Percentiles rank a stretch among this genome's conserved stretches.
These are phyloP conservation scores for Raja brachyura DNA, from an alignment of 2,113 vertebrate species.

Conservation along the genomic window DNA sequence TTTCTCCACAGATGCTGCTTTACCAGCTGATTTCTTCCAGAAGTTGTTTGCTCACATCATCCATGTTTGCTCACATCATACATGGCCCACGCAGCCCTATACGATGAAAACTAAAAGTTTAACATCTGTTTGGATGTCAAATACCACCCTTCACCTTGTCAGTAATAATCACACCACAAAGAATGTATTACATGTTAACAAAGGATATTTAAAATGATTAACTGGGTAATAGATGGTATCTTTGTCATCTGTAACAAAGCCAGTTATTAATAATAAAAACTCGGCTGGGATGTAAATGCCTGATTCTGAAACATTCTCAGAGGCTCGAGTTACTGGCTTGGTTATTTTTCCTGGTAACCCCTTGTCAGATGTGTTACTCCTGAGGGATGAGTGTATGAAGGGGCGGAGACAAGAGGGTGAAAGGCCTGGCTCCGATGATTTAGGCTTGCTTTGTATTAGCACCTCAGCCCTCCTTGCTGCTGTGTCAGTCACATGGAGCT, in stretches of 20 bases:
- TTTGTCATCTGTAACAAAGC: constrained; percentile 10
- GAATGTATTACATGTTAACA: background rate
- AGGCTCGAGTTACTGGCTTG: background rate
- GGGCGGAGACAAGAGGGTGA: background rate
- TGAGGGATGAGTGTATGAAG: constrained; percentile 14
- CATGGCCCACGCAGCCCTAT: background rate
- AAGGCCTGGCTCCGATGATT: background rate
- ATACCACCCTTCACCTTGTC: constrained; percentile 11
- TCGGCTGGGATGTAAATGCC: background rate
- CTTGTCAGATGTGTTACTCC: background rate
- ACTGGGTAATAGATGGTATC: background rate
- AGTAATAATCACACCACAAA: background rate
- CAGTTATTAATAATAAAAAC: constrained; percentile 13
- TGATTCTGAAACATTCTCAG: constrained; percentile 14
- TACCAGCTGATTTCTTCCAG: too few species aligned
- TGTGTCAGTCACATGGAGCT: background rate
- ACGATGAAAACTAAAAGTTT: background rate
- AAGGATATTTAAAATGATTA: constrained; percentile 3
- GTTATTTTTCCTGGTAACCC: background rate
- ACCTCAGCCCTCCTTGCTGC: background rate
- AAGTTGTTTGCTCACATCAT: too few species aligned
- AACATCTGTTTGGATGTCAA: background rate
- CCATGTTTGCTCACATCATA: background rate
- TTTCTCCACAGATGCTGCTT: too few species aligned
- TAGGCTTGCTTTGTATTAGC: background rate